phyloP scores from a whole-genome alignment of 2,113 vertebrate species.

The Isurus oxyrinchus region DNA sequence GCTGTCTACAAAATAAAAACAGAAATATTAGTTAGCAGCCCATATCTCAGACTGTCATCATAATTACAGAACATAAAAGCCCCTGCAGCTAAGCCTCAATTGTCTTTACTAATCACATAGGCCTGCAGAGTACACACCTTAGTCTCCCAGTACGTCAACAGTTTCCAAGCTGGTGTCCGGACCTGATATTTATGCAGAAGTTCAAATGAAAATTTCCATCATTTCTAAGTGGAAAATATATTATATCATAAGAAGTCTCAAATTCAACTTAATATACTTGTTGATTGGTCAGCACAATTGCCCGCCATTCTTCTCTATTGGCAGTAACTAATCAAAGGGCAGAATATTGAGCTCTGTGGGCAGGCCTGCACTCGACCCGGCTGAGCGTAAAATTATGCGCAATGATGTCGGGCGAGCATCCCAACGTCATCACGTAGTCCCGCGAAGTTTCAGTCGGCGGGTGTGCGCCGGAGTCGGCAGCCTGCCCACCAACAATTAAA shows the following conservation, averaged over 20 bases:
- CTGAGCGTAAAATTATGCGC: too few relatives aligned
- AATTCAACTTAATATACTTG: too few relatives aligned
- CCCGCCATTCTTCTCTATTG: too few relatives aligned
- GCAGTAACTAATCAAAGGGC: too few relatives aligned
- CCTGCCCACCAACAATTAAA: too few relatives aligned
- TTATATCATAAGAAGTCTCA: background rate
- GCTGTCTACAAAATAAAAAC: background rate
- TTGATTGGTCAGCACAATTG: too few relatives aligned
- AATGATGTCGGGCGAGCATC: too few relatives aligned
- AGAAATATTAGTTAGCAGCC: background rate
- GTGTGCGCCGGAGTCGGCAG: too few relatives aligned
- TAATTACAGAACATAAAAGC: background rate
- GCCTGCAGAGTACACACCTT: background rate
- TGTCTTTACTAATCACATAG: background rate
- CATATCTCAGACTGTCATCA: background rate
- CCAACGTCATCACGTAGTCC: too few relatives aligned
- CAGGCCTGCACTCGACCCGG: too few relatives aligned
- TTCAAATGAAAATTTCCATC: background rate
- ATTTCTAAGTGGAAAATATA: background rate
- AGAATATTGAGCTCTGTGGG: too few relatives aligned
- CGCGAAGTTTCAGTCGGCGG: too few relatives aligned
- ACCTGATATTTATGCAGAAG: background rate
- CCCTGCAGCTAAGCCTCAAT: background rate
- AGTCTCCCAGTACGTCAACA: background rate
- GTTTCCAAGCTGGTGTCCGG: background rate